Conservation (phyloP, 2,797 vertebrate genomes). For the Galago senegalensis region DNA sequence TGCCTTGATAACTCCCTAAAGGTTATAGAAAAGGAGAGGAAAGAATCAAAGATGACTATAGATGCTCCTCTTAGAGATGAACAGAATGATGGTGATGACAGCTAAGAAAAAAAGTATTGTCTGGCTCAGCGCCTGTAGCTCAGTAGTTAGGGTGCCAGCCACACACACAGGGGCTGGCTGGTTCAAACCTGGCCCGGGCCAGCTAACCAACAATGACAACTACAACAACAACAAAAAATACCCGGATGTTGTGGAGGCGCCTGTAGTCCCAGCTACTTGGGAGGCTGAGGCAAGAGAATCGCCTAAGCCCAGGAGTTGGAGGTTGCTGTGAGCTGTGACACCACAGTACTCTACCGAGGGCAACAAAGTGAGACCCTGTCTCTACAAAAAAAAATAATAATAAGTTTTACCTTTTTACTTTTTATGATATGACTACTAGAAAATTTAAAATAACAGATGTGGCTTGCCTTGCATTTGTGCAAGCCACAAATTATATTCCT, state of each 20-base stretch:
- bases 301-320: no score
- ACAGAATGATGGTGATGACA: not conserved
- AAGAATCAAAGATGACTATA: not conserved
- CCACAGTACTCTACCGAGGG: no score
- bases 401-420: slow-evolving; percentile 54
- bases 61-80: not conserved
- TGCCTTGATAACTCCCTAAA: not conserved
- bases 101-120: not conserved
- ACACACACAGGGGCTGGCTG: no score
- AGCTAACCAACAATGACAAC: no score
- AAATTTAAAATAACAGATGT: not conserved
- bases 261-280: no score
- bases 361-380: no score
- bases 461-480: not conserved
- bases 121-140: not conserved
- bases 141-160: no score
- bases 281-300: no score
- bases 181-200: no score
- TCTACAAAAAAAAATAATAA: not conserved
- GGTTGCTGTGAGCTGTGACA: no score
- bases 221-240: no score
- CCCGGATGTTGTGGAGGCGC: no score
- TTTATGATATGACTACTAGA: slow-evolving; percentile 32
- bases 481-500: not conserved
- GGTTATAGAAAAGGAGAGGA: not conserved